phyloP scores from a whole-genome alignment of 2,797 vertebrate species.

The Tragelaphus oryx region DNA sequence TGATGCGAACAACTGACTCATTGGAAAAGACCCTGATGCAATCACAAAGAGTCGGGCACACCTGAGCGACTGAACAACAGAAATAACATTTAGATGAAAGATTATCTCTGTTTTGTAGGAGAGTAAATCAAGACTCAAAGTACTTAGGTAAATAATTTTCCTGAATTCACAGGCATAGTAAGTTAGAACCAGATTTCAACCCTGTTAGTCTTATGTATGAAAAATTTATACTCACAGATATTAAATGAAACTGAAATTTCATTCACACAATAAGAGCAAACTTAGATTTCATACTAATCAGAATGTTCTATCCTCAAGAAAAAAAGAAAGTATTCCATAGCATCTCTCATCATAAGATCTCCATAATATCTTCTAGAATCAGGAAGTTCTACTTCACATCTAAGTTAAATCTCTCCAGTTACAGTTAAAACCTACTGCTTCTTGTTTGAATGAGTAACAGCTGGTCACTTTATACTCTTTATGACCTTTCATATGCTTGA shows the following conservation, averaged over 20 bases:
- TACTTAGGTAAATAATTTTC: background rate
- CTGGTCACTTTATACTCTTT: constrained; percentile 65
- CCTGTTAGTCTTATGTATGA: background rate
- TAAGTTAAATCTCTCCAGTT: constrained; percentile 6
- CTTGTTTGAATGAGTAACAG: constrained; percentile 59
- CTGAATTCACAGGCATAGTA: background rate
- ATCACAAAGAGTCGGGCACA: background rate
- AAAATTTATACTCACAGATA: background rate
- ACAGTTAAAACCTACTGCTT: constrained; percentile 38
- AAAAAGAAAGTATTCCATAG: background rate
- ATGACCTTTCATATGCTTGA: constrained; percentile 59
- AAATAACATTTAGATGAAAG: background rate
- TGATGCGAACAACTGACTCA: background rate
- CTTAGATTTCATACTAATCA: background rate
- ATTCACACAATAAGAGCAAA: background rate
- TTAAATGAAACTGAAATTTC: background rate
- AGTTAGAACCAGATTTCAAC: background rate
- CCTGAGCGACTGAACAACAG: background rate
- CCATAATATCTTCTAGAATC: background rate
- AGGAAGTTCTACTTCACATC: background rate
- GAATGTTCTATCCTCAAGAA: background rate
- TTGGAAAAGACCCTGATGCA: background rate
- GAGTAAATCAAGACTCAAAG: background rate
- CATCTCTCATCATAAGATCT: background rate
- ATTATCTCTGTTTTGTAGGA: background rate